phyloP scores from a whole-genome alignment of 2,113 vertebrate species.

The Semnornis frantzii region DNA sequence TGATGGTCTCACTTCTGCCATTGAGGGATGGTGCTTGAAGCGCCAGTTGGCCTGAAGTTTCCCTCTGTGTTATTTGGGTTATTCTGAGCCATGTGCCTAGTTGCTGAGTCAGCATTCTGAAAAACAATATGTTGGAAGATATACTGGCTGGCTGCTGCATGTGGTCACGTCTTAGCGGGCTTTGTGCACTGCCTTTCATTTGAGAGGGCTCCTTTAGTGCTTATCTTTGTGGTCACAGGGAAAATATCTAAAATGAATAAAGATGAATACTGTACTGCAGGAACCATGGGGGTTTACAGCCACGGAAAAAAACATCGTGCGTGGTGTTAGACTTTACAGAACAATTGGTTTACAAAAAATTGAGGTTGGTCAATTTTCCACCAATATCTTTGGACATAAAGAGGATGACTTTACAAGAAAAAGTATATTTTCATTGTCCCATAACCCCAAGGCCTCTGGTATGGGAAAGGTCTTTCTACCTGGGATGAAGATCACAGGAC shows the following conservation, averaged over 20 bases:
- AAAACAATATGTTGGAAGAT: neutral
- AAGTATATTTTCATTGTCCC: neutral
- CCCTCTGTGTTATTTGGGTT: neutral
- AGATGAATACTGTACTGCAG: neutral
- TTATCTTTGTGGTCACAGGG: neutral
- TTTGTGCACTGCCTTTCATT: neutral
- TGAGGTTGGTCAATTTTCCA: neutral
- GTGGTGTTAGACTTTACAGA: neutral
- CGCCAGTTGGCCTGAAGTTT: neutral
- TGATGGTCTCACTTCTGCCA: neutral
- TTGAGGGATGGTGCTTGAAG: neutral
- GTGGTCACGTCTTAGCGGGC: neutral
- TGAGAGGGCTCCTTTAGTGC: neutral
- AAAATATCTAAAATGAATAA: neutral
- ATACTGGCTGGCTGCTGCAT: neutral
- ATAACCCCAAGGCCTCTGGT: neutral
- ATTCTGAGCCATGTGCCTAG: neutral
- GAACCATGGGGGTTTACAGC: neutral
- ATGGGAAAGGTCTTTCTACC: neutral
- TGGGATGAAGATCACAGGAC: neutral
- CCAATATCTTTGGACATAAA: neutral
- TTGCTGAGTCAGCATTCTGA: neutral
- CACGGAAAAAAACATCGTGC: neutral
- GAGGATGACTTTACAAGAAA: neutral
- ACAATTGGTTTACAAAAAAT: neutral